phyloP scores from a whole-genome alignment of 2,797 vertebrate species.

The Pampus argenteus region DNA sequence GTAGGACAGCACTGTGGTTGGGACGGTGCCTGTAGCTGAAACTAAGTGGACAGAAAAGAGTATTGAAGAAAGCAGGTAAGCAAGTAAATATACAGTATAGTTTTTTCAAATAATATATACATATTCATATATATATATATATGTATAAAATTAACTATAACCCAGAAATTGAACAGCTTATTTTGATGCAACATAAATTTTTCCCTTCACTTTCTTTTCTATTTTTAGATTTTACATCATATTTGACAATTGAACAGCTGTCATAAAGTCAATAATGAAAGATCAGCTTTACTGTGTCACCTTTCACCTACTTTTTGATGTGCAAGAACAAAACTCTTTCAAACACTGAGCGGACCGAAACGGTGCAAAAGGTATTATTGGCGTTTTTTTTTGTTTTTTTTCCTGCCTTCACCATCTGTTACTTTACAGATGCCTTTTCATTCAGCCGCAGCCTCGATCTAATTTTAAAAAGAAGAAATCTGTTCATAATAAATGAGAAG shows the following conservation, averaged over 20 bases:
- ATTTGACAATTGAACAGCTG: conserved; percentile 6
- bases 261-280: conserved; percentile 4
- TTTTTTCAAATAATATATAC: background rate
- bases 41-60: conserved; percentile 47
- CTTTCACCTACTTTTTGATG: conserved; percentile 6
- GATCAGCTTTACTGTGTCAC: background rate
- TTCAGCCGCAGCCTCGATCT: background rate
- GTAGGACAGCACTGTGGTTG: conserved; percentile 92
- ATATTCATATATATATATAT: background rate
- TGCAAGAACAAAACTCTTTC: background rate
- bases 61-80: conserved; percentile 13
- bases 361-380: background rate
- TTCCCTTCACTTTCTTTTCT: background rate
- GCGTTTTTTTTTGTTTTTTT: background rate
- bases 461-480: conserved; percentile 15
- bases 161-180: background rate
- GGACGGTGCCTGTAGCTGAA: conserved; percentile 91
- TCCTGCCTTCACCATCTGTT: conserved; percentile 9
- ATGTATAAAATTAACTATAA: background rate
- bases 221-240: conserved; percentile 6
- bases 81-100: conserved; percentile 20
- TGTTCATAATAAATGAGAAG: conserved; percentile 4
- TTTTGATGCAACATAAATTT: background rate
- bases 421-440: conserved; percentile 4
- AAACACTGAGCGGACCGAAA: conserved; percentile 7